Conservation (phyloP, 2,888 invertebrate species). For the Norana najaformis region DNA sequence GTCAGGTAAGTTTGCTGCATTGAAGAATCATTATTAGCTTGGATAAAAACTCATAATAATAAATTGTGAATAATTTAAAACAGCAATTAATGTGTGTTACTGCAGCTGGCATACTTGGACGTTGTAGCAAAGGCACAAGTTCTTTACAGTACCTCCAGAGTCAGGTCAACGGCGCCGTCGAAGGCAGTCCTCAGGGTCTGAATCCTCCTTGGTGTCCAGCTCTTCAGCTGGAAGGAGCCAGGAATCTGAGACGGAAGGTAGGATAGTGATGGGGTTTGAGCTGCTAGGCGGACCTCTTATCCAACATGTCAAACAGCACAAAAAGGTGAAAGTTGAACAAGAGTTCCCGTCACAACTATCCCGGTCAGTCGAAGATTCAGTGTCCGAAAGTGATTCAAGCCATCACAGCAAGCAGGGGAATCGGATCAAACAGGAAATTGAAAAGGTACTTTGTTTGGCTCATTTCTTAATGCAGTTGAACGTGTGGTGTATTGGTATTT, state of each 20-base stretch:
- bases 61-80: background rate
- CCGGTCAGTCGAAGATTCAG: background rate
- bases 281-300: background rate
- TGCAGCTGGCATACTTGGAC: slow-evolving; percentile 5
- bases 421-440: background rate
- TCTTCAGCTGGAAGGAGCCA: slow-evolving; percentile 14
- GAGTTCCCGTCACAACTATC: background rate
- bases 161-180: background rate
- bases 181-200: slow-evolving; percentile 3
- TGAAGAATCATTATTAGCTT: background rate
- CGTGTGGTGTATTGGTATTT: background rate
- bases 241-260: background rate
- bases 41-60: background rate
- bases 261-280: background rate
- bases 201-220: background rate
- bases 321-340: background rate
- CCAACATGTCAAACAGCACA: background rate
- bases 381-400: background rate
- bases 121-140: slow-evolving; percentile 21
- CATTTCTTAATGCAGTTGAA: background rate
- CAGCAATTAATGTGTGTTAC: background rate
- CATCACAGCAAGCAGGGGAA: background rate
- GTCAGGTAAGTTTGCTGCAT: too few relatives aligned
- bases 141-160: background rate
- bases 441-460: background rate